A percentile compares a stretch with the other conserved stretches of the same genome.
These are phyloP conservation scores for Microtus richardsoni DNA, from an alignment of 2,113 vertebrate genomes.

Conservation along the genomic window DNA sequence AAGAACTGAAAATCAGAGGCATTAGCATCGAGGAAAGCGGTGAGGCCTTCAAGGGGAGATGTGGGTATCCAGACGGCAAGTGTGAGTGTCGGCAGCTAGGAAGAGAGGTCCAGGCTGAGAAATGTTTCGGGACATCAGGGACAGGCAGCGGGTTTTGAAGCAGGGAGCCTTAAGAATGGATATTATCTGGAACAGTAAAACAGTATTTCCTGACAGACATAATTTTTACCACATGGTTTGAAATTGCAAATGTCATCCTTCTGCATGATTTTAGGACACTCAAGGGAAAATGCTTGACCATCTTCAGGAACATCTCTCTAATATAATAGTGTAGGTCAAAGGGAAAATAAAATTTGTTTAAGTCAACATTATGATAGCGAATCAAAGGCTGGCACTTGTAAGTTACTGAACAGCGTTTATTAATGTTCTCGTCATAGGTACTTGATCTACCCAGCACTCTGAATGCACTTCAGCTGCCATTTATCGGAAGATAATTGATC, in stretches of 20 bases:
- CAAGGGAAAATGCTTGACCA: neutral
- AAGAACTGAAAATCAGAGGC: slow-evolving; percentile 18
- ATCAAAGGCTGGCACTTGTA: neutral
- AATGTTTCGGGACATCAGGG: neutral
- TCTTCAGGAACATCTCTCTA: slow-evolving; percentile 40
- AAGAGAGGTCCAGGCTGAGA: neutral
- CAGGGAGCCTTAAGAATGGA: slow-evolving; percentile 6
- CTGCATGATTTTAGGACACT: slow-evolving; percentile 47
- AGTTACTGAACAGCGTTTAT: slow-evolving; percentile 23
- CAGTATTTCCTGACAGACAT: slow-evolving; percentile 34
- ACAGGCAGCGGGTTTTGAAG: neutral
- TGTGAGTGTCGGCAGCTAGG: neutral
- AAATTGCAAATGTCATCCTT: slow-evolving; percentile 53
- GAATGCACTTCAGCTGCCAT: neutral
- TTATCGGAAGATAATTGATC: slow-evolving; percentile 5
- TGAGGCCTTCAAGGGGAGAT: neutral
- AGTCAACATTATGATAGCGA: slow-evolving; percentile 18
- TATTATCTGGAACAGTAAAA: slow-evolving; percentile 30
- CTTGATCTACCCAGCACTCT: neutral
- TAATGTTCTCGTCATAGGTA: neutral
- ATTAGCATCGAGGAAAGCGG: slow-evolving; percentile 19
- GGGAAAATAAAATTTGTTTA: slow-evolving; percentile 33
- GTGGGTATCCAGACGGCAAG: neutral
- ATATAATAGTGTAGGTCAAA: slow-evolving; percentile 28
- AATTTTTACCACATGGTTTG: slow-evolving; percentile 64